Percentiles rank a stretch among this genome's conserved stretches.
These are phyloP conservation scores for Tenthredo amoena DNA, from an alignment of 2,888 invertebrate species.

Conservation along the genomic window DNA sequence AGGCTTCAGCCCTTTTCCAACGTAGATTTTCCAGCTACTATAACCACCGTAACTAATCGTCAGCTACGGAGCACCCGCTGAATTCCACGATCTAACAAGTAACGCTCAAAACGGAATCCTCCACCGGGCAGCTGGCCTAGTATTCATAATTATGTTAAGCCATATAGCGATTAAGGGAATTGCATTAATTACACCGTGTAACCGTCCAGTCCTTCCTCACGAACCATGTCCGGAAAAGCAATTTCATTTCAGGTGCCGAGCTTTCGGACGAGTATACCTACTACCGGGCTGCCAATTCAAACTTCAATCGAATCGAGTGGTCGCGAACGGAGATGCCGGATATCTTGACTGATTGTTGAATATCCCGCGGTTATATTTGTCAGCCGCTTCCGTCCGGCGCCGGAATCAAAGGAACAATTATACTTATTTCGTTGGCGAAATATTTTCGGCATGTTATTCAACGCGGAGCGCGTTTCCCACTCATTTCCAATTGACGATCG, in stretches of 20 bases:
- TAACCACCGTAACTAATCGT: not conserved
- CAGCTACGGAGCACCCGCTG: not conserved
- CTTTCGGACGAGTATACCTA: slow-evolving; percentile 8
- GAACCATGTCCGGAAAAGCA: not conserved
- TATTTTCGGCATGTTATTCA: not conserved
- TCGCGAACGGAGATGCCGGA: slow-evolving; percentile 29
- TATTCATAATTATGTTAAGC: slow-evolving; percentile 10
- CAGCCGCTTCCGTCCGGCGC: not conserved
- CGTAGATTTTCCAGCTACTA: not conserved
- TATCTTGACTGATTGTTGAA: slow-evolving; percentile 13
- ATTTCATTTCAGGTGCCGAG: not conserved
- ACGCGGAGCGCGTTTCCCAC: not conserved
- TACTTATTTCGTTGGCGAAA: not conserved
- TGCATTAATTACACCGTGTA: not conserved
- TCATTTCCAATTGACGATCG: not conserved
- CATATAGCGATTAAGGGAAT: not conserved
- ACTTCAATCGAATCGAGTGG: slow-evolving; percentile 48
- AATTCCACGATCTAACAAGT: not conserved
- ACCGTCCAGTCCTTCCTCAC: not conserved
- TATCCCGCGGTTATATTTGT: not conserved
- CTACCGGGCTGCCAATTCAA: not conserved
- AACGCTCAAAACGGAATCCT: not conserved
- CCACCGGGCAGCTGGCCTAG: not conserved
- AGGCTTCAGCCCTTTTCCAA: not conserved
- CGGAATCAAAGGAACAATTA: not conserved